A percentile compares a stretch with the other conserved stretches of the same genome.
These are phyloP conservation scores for Eupristina koningsbergeri DNA, from an alignment of 1,140 invertebrate species.

Conservation along the genomic window DNA sequence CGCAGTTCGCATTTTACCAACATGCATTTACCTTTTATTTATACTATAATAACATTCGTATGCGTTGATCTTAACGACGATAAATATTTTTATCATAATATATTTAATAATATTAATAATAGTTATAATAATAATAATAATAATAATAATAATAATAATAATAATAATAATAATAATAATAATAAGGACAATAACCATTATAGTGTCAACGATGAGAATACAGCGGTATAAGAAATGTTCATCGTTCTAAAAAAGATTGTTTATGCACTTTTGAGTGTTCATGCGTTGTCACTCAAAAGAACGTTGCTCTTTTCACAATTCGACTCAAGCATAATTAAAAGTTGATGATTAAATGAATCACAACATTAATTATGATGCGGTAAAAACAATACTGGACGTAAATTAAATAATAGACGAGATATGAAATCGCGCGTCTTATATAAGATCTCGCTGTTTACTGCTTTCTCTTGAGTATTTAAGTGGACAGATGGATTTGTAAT, in stretches of 20 bases:
- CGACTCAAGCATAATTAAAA: slow-evolving; percentile 28
- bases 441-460: slow-evolving; percentile 38
- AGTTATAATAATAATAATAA: slow-evolving; percentile 37
- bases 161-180: slow-evolving; percentile 18
- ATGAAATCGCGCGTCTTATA: slow-evolving; percentile 37
- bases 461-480: slow-evolving; percentile 55
- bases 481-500: slow-evolving; percentile 44
- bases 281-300: slow-evolving; percentile 18
- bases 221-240: slow-evolving; percentile 46
- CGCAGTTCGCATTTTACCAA: slow-evolving; percentile 28
- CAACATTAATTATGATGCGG: slow-evolving; percentile 50
- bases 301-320: slow-evolving; percentile 15
- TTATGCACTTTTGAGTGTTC: slow-evolving; percentile 13
- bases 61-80: slow-evolving; percentile 47
- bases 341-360: slow-evolving; percentile 45
- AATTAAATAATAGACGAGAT: slow-evolving; percentile 62
- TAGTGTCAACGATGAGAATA: slow-evolving; percentile 49
- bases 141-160: slow-evolving; percentile 37
- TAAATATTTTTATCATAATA: slow-evolving; percentile 50
- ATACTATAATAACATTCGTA: slow-evolving; percentile 51
- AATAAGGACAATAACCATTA: slow-evolving; percentile 46
- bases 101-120: slow-evolving; percentile 47
- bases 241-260: slow-evolving; percentile 54
- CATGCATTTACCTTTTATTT: slow-evolving; percentile 39
- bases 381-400: slow-evolving; percentile 67